phyloP scores from a whole-genome alignment of 2,888 invertebrate species.

The Prenolepis imparis region DNA sequence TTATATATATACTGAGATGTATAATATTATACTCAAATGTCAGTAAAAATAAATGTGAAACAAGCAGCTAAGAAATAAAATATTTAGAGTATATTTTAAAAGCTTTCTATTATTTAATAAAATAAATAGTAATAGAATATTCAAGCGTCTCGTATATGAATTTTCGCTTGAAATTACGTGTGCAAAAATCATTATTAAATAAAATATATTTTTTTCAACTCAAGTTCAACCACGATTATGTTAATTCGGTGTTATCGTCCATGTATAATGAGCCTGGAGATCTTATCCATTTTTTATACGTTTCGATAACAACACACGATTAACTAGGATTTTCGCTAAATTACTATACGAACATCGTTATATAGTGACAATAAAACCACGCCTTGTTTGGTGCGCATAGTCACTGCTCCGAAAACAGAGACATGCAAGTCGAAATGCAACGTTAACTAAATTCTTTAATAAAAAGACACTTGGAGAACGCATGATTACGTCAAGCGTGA shows the following conservation, averaged over 20 bases:
- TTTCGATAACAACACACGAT: slow-evolving; percentile 21
- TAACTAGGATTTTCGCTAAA: slow-evolving; percentile 11
- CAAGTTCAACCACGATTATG: neutral
- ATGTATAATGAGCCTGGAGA: neutral
- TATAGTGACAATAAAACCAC: slow-evolving; percentile 64
- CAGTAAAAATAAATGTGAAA: neutral
- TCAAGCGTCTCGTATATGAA: neutral
- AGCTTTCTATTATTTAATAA: neutral
- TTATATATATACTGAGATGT: no score
- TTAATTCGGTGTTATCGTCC: slow-evolving; percentile 27
- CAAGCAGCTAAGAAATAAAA: neutral
- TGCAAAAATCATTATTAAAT: slow-evolving; percentile 5
- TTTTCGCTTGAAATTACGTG: neutral
- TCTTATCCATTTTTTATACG: slow-evolving; percentile 16
- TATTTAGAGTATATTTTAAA: neutral
- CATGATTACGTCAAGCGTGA: slow-evolving; percentile 78
- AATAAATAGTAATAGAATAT: neutral
- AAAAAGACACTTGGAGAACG: slow-evolving; percentile 74
- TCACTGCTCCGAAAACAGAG: slow-evolving; percentile 41
- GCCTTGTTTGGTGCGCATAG: slow-evolving; percentile 35
- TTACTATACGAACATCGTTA: slow-evolving; percentile 25
- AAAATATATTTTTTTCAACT: neutral
- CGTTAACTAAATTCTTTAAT: slow-evolving; percentile 78
- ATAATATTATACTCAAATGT: neutral
- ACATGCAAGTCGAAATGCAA: slow-evolving; percentile 60